Conservation (phyloP, 2,113 vertebrate genomes). For the Alosa alosa region DNA sequence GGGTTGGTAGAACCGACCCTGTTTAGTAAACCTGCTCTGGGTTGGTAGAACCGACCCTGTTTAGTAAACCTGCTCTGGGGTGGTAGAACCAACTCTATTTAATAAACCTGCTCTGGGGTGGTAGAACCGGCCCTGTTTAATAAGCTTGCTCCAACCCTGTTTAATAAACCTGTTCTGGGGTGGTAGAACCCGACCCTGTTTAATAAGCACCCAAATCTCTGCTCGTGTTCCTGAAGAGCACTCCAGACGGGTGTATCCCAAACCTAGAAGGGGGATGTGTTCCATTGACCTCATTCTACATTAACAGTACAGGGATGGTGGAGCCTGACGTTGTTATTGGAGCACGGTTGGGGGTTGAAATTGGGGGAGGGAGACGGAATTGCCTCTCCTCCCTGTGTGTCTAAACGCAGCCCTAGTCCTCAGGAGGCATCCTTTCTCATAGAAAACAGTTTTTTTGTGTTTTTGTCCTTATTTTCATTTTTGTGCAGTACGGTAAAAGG, state of each 20-base stretch:
- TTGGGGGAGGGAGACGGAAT: conserved; percentile 4
- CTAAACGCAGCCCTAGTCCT: conserved; percentile 22
- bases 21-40: too few species aligned
- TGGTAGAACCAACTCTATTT: too few species aligned
- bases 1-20: too few species aligned
- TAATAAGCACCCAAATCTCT: background rate
- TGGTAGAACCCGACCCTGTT: background rate
- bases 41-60: too few species aligned
- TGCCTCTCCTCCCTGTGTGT: conserved; percentile 3
- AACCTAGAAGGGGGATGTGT: conserved; percentile 19
- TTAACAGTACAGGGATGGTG: background rate
- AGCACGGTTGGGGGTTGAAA: conserved; percentile 5
- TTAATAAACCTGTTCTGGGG: background rate
- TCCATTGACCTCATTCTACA: conserved; percentile 28
- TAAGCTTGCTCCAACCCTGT: background rate
- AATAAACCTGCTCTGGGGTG: too few species aligned
- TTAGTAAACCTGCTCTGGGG: too few species aligned
- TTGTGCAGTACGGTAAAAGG: background rate
- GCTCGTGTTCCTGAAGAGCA: background rate
- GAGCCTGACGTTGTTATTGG: conserved; percentile 24
- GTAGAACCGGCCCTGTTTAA: background rate
- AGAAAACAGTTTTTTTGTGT: background rate
- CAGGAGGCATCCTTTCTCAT: conserved; percentile 29
- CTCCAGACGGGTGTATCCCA: background rate
- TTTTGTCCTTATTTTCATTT: background rate